phyloP scores from a whole-genome alignment of 2,888 invertebrate species.

The Dicyrtoma fusca region DNA sequence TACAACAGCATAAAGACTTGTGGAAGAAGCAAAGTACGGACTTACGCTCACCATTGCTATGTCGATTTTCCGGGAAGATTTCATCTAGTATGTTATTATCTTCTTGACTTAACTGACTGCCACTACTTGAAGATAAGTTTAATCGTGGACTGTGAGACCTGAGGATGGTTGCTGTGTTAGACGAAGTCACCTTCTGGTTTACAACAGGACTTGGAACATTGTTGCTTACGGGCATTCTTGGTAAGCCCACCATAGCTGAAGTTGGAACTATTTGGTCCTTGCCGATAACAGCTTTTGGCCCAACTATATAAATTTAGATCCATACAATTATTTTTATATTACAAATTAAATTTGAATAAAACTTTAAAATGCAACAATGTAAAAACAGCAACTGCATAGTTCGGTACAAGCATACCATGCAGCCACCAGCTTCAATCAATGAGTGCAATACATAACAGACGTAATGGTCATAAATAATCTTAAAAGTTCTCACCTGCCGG shows the following conservation, averaged over 20 bases:
- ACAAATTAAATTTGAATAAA: neutral
- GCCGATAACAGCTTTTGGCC: conserved; percentile 12
- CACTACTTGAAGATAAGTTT: conserved; percentile 23
- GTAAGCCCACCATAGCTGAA: conserved; percentile 2
- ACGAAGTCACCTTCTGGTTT: neutral
- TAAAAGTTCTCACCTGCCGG: neutral
- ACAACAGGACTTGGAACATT: neutral
- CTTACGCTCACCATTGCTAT: conserved; percentile 10
- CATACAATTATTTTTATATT: too few relatives aligned
- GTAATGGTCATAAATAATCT: neutral
- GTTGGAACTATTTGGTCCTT: conserved; percentile 23
- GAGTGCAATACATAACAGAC: neutral
- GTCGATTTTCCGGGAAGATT: conserved; percentile 27
- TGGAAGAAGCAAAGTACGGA: too few relatives aligned
- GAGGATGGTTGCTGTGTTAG: neutral
- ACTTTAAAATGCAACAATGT: too few relatives aligned
- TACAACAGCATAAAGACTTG: too few relatives aligned
- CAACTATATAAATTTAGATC: conserved; percentile 4
- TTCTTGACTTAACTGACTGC: conserved; percentile 24
- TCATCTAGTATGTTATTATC: conserved; percentile 27
- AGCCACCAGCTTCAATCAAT: too few relatives aligned
- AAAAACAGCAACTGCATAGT: too few relatives aligned
- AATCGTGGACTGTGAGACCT: conserved; percentile 21
- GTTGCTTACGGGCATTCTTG: neutral
- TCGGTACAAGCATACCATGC: too few relatives aligned